These are phyloP conservation scores for Palythoa grandiflora DNA, from an alignment of 92 coral and sea anemone genomes.

Conservation along the genomic window DNA sequence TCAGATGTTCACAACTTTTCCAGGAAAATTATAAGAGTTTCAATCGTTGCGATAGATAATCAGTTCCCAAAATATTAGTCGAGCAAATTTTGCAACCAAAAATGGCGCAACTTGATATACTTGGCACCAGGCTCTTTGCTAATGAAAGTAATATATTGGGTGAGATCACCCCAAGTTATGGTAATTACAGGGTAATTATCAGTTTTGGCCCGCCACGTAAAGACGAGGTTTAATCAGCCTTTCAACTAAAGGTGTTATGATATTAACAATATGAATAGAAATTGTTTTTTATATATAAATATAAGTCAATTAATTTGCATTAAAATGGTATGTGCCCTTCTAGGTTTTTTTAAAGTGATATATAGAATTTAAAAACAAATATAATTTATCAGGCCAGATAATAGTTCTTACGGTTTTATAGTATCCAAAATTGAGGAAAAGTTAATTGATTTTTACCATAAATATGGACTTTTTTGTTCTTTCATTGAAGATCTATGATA, in stretches of 20 bases:
- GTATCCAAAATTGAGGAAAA: too few species aligned
- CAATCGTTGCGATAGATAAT: not conserved
- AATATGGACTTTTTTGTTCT: too few species aligned
- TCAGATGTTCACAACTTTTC: not conserved
- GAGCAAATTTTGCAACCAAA: not conserved
- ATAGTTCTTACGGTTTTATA: too few species aligned
- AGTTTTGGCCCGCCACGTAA: not conserved
- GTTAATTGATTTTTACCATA: too few species aligned
- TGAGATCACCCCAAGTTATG: not conserved
- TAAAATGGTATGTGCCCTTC: constrained; percentile 10
- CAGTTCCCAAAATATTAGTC: not conserved
- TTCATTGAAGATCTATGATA: too few species aligned
- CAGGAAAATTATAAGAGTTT: not conserved
- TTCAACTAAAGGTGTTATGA: too few species aligned
- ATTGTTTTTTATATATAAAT: too few species aligned
- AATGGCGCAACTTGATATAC: constrained; percentile 25
- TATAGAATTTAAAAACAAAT: too few species aligned
- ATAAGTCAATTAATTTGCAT: too few species aligned
- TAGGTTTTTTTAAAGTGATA: too few species aligned
- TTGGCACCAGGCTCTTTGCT: constrained; percentile 27
- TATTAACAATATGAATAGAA: too few species aligned
- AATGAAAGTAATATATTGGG: not conserved
- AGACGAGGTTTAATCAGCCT: not conserved
- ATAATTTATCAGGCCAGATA: too few species aligned
- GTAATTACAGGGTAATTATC: constrained; percentile 14